These are phyloP conservation scores for Saxicola maurus DNA, from an alignment of 2,797 vertebrate genomes.

Conservation along the genomic window DNA sequence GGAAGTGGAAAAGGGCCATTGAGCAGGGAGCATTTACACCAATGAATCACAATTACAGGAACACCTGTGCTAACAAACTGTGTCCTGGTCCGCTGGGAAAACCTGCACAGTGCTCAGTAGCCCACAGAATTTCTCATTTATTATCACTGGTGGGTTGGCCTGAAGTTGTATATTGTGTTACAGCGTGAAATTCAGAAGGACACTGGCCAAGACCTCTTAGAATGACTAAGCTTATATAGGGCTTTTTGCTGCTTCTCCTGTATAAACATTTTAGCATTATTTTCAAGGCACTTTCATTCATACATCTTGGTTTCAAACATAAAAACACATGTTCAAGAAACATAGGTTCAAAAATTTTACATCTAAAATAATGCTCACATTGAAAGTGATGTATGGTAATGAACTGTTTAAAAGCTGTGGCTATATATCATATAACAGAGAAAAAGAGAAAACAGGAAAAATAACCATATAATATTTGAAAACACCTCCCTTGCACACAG, in stretches of 20 bases:
- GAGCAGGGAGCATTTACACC: slow-evolving; percentile 64
- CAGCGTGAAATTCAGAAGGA: slow-evolving; percentile 53
- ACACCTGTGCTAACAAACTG: slow-evolving; percentile 73
- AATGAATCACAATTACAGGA: slow-evolving; percentile 74
- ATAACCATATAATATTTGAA: not conserved
- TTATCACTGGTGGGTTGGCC: slow-evolving; percentile 53
- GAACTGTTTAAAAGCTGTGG: not conserved
- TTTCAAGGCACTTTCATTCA: slow-evolving; percentile 33
- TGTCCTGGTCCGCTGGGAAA: slow-evolving; percentile 63
- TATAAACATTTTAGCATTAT: slow-evolving; percentile 13
- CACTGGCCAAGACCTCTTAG: slow-evolving; percentile 38
- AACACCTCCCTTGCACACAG: not conserved
- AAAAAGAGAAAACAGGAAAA: not conserved
- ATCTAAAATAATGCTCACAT: not conserved
- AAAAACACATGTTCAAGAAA: not conserved
- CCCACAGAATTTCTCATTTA: slow-evolving; percentile 65
- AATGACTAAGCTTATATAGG: not conserved
- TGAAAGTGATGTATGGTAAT: not conserved
- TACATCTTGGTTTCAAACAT: not conserved
- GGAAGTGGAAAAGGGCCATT: slow-evolving; percentile 46
- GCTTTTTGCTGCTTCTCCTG: not conserved
- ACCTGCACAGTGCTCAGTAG: slow-evolving; percentile 58
- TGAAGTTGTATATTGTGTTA: slow-evolving; percentile 42
- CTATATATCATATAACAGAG: not conserved
- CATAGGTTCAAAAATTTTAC: not conserved